Conservation (phyloP, 2,113 vertebrate species). For the Apodemus sylvaticus region DNA sequence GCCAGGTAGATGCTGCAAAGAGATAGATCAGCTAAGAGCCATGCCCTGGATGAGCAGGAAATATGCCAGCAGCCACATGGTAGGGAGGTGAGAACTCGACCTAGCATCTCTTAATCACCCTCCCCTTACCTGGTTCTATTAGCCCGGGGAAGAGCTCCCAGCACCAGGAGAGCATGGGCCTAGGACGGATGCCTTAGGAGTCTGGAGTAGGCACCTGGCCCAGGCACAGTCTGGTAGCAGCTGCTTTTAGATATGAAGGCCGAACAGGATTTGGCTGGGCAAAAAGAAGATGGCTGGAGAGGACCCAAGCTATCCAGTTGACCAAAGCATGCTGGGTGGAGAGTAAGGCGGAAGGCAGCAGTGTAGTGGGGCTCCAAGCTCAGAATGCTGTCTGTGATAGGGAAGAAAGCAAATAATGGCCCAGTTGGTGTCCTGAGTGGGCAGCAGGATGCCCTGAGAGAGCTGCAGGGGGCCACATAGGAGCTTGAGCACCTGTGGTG, state of each 20-base stretch:
- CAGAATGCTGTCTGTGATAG: neutral
- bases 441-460: neutral
- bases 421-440: neutral
- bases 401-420: neutral
- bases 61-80: neutral
- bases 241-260: neutral
- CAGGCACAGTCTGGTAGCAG: neutral
- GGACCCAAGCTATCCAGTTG: neutral
- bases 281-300: neutral
- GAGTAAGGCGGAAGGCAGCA: neutral
- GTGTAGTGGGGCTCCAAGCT: neutral
- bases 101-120: neutral
- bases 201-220: neutral
- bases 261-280: neutral
- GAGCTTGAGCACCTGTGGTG: neutral
- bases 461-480: neutral
- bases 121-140: neutral
- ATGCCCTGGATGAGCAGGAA: constrained; percentile 8
- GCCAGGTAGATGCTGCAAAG: neutral
- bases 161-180: fast-evolving
- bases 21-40: neutral
- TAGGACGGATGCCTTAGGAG: neutral
- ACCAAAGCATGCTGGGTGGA: neutral
- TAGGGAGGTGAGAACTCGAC: neutral
- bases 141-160: neutral